A percentile compares a stretch with the other conserved stretches of the same genome.
Evolutionary conservation across 2,888 invertebrate genomes (phyloP).

Genomic region (Caenorhabditis plicata): DNA sequence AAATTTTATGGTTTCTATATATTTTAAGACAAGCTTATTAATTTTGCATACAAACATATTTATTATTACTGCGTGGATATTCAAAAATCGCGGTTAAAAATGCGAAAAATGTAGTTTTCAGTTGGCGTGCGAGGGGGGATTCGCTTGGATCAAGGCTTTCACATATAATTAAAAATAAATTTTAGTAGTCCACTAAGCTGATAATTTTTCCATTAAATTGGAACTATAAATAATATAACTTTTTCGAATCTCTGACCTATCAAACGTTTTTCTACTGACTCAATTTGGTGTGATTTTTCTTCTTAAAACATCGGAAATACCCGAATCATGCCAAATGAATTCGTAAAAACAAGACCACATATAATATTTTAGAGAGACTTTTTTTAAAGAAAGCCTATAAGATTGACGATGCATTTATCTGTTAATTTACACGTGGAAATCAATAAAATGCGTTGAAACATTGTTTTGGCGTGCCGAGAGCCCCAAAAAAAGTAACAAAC

Average conservation of each 20-base stretch:
- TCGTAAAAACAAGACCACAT: neutral
- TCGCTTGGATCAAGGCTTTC: slow-evolving; percentile 19
- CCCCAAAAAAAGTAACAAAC: slow-evolving; percentile 5
- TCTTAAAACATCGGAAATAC: neutral
- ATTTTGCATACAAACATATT: too few species aligned
- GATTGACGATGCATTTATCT: neutral
- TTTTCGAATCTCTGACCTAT: neutral
- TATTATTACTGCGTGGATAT: too few species aligned
- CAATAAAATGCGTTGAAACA: neutral
- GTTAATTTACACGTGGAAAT: neutral
- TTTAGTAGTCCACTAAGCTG: neutral
- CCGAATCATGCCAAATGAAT: neutral
- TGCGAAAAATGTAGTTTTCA: too few species aligned
- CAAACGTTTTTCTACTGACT: slow-evolving; percentile 4
- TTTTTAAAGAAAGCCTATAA: neutral
- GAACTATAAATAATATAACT: neutral
- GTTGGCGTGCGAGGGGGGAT: too few species aligned
- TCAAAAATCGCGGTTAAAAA: too few species aligned
- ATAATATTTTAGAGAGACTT: neutral
- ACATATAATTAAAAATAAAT: slow-evolving; percentile 4
- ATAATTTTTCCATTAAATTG: neutral
- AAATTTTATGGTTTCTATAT: too few species aligned
- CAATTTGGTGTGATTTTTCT: slow-evolving; percentile 1
- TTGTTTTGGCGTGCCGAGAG: neutral
- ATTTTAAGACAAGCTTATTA: too few species aligned